Evolutionary conservation across 2,888 invertebrate genomes (phyloP).

Genomic region (Gibbula magus): DNA sequence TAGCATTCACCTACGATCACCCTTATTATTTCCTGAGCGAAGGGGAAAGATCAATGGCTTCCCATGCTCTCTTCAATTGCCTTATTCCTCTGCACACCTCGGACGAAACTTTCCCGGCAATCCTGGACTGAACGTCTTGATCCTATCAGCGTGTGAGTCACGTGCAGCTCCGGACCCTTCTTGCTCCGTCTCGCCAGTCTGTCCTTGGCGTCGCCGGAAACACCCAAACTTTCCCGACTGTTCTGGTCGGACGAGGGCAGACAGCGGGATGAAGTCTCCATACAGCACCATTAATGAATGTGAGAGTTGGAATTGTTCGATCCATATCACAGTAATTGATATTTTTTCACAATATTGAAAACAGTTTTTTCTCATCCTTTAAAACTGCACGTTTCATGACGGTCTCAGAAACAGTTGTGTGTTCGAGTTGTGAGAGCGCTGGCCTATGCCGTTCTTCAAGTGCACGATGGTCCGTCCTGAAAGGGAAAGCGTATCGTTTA

Average conservation of each 20-base stretch:
- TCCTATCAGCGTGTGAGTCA: neutral
- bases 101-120: neutral
- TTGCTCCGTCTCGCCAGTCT: neutral
- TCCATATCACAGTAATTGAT: constrained; percentile 16
- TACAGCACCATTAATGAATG: constrained; percentile 19
- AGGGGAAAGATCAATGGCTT: constrained; percentile 10
- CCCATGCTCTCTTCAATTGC: constrained; percentile 12
- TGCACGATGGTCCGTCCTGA: constrained; percentile 69
- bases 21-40: constrained; percentile 12
- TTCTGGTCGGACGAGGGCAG: neutral
- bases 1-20: neutral
- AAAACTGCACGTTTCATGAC: constrained; percentile 26
- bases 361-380: neutral
- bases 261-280: neutral
- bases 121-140: neutral
- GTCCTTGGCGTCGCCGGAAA: too few relatives aligned
- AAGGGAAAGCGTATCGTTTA: constrained; percentile 33
- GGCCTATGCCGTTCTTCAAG: constrained; percentile 61
- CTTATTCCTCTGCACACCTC: constrained; percentile 7
- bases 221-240: neutral
- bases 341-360: neutral
- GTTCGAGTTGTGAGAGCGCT: constrained; percentile 39
- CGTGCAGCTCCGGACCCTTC: neutral
- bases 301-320: constrained; percentile 4
- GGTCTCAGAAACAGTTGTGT: constrained; percentile 51